These are phyloP conservation scores for Atrichornis clamosus DNA, from an alignment of 2,113 vertebrate species.

Conservation along the genomic window DNA sequence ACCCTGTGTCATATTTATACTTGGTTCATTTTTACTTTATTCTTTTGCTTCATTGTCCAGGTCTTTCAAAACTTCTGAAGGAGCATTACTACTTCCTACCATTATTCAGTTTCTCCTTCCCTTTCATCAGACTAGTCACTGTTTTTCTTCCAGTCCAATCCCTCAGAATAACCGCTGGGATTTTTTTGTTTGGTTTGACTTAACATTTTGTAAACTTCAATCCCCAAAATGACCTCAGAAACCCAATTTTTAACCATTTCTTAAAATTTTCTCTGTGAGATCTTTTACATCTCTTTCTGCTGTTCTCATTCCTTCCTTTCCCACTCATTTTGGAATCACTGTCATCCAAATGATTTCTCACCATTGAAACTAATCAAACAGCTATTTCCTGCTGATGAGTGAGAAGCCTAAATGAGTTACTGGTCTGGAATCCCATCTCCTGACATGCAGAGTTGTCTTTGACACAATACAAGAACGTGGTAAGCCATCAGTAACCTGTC, in stretches of 20 bases:
- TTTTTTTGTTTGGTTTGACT: background rate
- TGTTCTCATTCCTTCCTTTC: background rate
- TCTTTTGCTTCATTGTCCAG: background rate
- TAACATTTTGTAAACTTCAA: background rate
- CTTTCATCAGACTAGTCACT: background rate
- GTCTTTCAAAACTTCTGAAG: background rate
- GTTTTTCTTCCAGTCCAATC: background rate
- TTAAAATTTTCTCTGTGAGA: background rate
- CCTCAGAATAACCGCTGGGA: background rate
- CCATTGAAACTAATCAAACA: background rate
- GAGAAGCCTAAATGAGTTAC: background rate
- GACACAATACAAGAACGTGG: background rate
- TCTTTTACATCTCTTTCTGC: background rate
- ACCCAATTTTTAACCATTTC: background rate
- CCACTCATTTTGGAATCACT: background rate
- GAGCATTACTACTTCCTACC: background rate
- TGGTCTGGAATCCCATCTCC: background rate
- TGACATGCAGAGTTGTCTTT: background rate
- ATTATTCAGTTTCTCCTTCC: background rate
- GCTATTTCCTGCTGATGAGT: background rate
- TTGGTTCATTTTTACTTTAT: background rate
- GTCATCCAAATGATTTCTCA: background rate
- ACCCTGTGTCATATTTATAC: background rate
- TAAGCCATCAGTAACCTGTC: background rate
- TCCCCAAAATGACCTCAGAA: fast-evolving